These are phyloP conservation scores for Mycalesis mineus DNA, from an alignment of 2,888 invertebrate genomes.

Conservation along the genomic window DNA sequence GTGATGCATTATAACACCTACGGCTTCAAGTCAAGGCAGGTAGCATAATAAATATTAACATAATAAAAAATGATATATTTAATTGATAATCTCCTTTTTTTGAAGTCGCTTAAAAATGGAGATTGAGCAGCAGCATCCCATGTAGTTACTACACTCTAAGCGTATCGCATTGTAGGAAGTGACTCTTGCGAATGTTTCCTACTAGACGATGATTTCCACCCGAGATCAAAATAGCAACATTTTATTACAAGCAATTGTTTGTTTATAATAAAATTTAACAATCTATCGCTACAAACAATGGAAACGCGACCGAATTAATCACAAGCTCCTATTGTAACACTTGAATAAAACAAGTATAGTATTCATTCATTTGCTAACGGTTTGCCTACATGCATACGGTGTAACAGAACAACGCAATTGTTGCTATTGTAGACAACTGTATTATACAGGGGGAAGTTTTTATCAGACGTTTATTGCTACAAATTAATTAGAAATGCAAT, in stretches of 20 bases:
- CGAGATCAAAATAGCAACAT: not conserved
- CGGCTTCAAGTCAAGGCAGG: too few relatives aligned
- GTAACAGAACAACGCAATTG: conserved; percentile 22
- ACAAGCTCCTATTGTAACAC: conserved; percentile 30
- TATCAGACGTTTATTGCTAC: not conserved
- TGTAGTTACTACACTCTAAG: too few relatives aligned
- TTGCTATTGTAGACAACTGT: conserved; percentile 22
- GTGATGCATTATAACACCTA: too few relatives aligned
- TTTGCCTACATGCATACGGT: conserved; percentile 13
- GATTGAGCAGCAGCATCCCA: too few relatives aligned
- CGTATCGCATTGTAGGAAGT: too few relatives aligned
- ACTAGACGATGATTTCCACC: too few relatives aligned
- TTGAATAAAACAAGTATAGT: conserved; percentile 27
- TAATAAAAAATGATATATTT: too few relatives aligned
- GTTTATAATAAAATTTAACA: not conserved
- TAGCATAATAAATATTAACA: too few relatives aligned
- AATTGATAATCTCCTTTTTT: too few relatives aligned
- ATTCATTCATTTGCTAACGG: conserved; percentile 29
- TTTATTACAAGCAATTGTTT: not conserved
- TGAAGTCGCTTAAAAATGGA: too few relatives aligned
- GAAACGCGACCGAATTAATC: conserved; percentile 22
- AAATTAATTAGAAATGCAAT: conserved; percentile 9
- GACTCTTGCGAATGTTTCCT: too few relatives aligned
- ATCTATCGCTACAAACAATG: conserved; percentile 14
- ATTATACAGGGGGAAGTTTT: conserved; percentile 1